These are phyloP conservation scores for Cyclura pinguis DNA, from an alignment of 2,797 vertebrate genomes.

Conservation along the genomic window DNA sequence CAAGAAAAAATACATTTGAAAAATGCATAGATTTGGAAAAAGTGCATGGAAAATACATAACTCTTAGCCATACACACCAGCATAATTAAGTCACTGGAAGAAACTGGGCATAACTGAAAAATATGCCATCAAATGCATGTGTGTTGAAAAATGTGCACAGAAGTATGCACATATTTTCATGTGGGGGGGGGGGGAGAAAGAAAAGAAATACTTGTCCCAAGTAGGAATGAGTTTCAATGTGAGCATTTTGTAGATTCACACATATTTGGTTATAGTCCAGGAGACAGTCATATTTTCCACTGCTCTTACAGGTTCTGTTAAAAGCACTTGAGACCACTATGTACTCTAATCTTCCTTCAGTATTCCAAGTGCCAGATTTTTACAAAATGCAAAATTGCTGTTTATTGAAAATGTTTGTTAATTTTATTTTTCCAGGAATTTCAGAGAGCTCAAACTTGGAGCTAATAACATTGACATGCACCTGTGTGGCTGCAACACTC, in stretches of 20 bases:
- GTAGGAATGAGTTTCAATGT: background rate
- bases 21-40: no score
- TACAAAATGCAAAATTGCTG: constrained; percentile 18
- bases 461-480: constrained; percentile 90
- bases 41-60: background rate
- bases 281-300: background rate
- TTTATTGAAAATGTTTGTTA: constrained; percentile 53
- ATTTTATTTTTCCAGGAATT: constrained; percentile 79
- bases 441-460: constrained; percentile 88
- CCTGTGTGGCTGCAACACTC: constrained; percentile 90
- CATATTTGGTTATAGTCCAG: no score
- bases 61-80: background rate
- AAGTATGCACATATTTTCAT: background rate
- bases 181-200: background rate
- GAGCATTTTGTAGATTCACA: background rate
- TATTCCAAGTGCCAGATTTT: constrained; percentile 35
- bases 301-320: fast-evolving
- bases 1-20: no score
- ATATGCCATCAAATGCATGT: background rate
- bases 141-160: background rate
- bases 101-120: background rate
- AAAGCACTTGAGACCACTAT: constrained; percentile 44
- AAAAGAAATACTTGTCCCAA: background rate
- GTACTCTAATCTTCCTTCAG: constrained; percentile 54
- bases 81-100: background rate